Evolutionary conservation across 2,797 vertebrate genomes (phyloP), one percentile per base, ranked within the genome.

Genomic region (Apogon talboti): DNA sequence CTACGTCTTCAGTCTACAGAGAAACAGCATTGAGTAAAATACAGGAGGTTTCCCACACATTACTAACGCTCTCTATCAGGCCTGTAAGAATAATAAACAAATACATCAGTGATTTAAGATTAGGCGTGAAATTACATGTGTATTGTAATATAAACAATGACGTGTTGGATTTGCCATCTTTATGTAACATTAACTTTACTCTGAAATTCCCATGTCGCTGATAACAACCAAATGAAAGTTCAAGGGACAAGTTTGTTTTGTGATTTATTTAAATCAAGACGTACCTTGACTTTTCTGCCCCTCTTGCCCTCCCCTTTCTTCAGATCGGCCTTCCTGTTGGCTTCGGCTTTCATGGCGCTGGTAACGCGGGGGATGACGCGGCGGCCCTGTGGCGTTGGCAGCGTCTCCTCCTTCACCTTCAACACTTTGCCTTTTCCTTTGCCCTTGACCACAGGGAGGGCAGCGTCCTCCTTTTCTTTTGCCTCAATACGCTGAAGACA

Each of bases 271-370:
- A 14, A 8, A 38, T 15, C 19, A n/a, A 21, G 1, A 24, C 68
- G 4, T 11, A 90, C 92, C 91, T 90, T 94, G 85, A 93, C 78
- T 84, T 95, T 96, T 44, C 82, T 91, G 86, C 90, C 93, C 80
- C 41, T 93, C 84, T 89, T 95, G 41, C 81, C 84, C 1, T 80
- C 88, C 54, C 71, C 86, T 70, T 87, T 92, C 72, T 81, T 86
- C 3, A 82, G 41, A 12, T 47, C 79, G 4, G 81, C 90, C 90
- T 94, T 99, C 85, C 87, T 96, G 77, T 90, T 93, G 7, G 96
- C 97, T 0, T 96, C 96, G 15, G 93, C 95, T 82, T 96, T 99
- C 97, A 99, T 98, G 76, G 95, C 91, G 61, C 91, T 86, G 57
- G 97, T 99, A 35, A 99, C 74, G 7, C 74, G 94, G 0, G 98